Percentiles rank a stretch among this genome's conserved stretches.
Evolutionary conservation across 2,888 invertebrate genomes (phyloP).

Genomic region (Lithophane ornitopus): DNA sequence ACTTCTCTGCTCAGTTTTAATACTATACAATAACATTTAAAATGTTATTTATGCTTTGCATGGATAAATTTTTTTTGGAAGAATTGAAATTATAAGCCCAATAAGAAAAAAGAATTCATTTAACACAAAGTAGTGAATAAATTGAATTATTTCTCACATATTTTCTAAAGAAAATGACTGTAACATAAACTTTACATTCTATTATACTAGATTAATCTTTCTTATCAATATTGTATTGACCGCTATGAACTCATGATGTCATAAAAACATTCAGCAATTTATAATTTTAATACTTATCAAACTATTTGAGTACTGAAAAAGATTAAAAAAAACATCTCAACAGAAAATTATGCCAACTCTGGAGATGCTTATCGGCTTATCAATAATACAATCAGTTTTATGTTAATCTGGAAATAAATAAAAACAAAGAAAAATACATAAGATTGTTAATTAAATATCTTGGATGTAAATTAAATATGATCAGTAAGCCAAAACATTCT

Average conservation of each 20-base stretch:
- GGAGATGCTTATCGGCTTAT: background rate
- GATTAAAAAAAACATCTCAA: background rate
- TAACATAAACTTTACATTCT: background rate
- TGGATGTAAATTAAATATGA: too few species aligned
- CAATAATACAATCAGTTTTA: background rate
- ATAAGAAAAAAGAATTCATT: background rate
- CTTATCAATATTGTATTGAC: constrained; percentile 41
- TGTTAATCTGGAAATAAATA: constrained; percentile 13
- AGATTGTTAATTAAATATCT: background rate
- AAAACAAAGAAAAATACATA: background rate
- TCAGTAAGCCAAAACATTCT: too few species aligned
- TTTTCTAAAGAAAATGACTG: constrained; percentile 1
- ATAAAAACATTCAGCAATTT: constrained; percentile 21
- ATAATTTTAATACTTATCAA: background rate
- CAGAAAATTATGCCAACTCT: background rate
- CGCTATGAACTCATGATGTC: constrained; percentile 23
- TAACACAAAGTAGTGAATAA: background rate
- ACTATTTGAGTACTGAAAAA: background rate
- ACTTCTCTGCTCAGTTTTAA: background rate
- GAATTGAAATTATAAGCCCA: background rate
- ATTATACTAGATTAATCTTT: constrained; percentile 7
- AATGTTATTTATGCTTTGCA: background rate
- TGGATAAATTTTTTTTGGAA: background rate
- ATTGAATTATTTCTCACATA: background rate
- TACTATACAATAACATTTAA: background rate